Percentiles rank a stretch among this genome's conserved stretches.
These are phyloP conservation scores for Trogon melanurus DNA, from an alignment of 2,113 vertebrate species.

Conservation along the genomic window DNA sequence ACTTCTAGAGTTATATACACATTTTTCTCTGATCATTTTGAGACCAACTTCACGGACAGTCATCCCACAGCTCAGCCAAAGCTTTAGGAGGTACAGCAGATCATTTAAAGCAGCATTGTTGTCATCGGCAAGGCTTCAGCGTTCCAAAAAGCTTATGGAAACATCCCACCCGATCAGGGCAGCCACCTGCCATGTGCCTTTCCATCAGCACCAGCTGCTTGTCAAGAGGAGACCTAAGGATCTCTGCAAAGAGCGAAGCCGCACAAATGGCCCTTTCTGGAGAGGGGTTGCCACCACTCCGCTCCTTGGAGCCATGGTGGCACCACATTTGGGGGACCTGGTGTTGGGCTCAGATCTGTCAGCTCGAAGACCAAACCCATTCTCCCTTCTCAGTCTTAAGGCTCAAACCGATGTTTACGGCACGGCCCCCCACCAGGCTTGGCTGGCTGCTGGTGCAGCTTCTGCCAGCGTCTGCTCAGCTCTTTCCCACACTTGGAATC, in stretches of 20 bases:
- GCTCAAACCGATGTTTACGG: background rate
- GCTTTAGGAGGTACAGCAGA: background rate
- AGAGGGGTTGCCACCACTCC: background rate
- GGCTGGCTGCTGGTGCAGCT: background rate
- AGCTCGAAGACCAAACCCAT: background rate
- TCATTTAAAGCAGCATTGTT: background rate
- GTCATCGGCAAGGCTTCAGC: background rate
- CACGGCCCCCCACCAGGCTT: background rate
- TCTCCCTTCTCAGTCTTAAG: background rate
- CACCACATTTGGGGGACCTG: background rate
- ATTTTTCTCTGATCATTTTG: background rate
- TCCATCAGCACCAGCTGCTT: background rate
- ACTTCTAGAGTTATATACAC: background rate
- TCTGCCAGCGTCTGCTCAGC: background rate
- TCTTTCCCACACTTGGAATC: background rate
- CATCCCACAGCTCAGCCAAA: background rate
- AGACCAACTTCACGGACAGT: background rate
- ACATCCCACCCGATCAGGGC: background rate
- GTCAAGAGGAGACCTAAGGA: background rate
- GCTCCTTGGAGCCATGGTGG: rapidly evolving
- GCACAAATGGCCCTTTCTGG: background rate
- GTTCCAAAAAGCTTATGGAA: background rate
- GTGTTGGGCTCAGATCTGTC: background rate
- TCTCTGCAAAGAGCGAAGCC: background rate
- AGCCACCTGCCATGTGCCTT: background rate